Evolutionary conservation across 2,888 invertebrate species (phyloP).

Genomic region (Iphiclides podalirius): DNA sequence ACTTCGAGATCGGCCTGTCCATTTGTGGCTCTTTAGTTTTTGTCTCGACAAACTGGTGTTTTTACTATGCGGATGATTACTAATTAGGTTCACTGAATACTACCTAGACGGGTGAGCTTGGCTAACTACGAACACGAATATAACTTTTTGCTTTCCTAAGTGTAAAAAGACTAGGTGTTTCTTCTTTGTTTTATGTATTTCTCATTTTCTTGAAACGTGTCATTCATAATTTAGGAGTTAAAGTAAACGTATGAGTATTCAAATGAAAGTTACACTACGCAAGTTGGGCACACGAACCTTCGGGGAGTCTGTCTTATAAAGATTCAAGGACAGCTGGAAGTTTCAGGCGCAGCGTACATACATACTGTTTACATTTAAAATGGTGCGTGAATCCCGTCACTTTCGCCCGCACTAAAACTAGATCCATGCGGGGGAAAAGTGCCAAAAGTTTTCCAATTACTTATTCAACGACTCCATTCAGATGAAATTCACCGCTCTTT

Average conservation of each 20-base stretch:
- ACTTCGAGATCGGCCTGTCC: constrained; percentile 35
- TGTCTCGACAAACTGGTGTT: no score
- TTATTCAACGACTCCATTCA: constrained; percentile 63
- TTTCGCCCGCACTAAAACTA: constrained; percentile 44
- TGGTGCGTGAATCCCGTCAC: constrained; percentile 26
- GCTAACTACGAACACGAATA: neutral
- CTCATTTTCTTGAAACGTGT: neutral
- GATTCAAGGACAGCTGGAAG: constrained; percentile 17
- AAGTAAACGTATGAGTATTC: constrained; percentile 20
- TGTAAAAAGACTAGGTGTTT: neutral
- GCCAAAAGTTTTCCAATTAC: constrained; percentile 72
- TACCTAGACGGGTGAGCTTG: no score
- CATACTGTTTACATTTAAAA: constrained; percentile 22
- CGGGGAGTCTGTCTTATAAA: constrained; percentile 17
- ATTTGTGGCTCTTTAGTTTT: neutral
- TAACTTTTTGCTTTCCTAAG: neutral
- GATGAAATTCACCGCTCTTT: constrained; percentile 60
- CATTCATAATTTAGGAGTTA: constrained; percentile 16
- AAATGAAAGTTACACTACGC: constrained; percentile 15
- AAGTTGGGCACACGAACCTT: constrained; percentile 20
- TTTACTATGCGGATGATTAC: no score
- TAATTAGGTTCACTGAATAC: no score
- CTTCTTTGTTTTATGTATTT: neutral
- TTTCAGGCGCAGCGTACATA: constrained; percentile 8
- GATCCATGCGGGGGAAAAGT: constrained; percentile 49